A percentile compares a stretch with the other conserved stretches of the same genome.
Evolutionary conservation across 1,140 invertebrate genomes (phyloP).

Genomic region (Dendroctonus valens): DNA sequence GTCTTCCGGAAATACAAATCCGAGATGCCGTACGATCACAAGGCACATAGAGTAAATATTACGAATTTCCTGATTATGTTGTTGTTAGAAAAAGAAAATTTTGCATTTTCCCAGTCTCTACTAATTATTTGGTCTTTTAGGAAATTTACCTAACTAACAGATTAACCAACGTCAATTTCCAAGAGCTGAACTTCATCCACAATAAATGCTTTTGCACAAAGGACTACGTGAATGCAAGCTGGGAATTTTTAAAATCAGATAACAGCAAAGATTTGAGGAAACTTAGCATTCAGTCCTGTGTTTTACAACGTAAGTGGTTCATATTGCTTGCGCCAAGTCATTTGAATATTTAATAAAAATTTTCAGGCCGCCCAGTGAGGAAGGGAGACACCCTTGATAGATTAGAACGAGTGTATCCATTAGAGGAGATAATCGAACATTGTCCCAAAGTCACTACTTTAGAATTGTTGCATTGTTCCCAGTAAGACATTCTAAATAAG

Average conservation of each 20-base stretch:
- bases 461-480: slow-evolving; percentile 22
- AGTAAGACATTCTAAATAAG: slow-evolving; percentile 5
- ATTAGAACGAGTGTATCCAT: slow-evolving; percentile 10
- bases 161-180: slow-evolving; percentile 21
- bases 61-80: background rate
- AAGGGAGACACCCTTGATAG: background rate
- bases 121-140: slow-evolving; percentile 21
- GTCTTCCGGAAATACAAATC: slow-evolving; percentile 17
- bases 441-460: slow-evolving; percentile 11
- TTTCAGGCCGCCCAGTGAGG: slow-evolving; percentile 5
- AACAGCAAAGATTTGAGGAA: slow-evolving; percentile 22
- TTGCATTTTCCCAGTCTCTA: background rate
- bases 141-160: slow-evolving; percentile 21
- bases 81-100: slow-evolving; percentile 10
- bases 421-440: slow-evolving; percentile 17
- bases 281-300: slow-evolving; percentile 26
- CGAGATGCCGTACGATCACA: slow-evolving; percentile 24
- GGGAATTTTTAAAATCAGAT: slow-evolving; percentile 22
- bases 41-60: slow-evolving; percentile 18
- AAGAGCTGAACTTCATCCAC: slow-evolving; percentile 30
- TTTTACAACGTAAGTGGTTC: slow-evolving; percentile 25
- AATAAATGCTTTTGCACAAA: slow-evolving; percentile 26
- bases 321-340: background rate
- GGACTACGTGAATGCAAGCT: slow-evolving; percentile 21
- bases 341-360: background rate